Evolutionary conservation across 2,797 vertebrate genomes (phyloP).

Genomic region (Leptatherina wallacei): DNA sequence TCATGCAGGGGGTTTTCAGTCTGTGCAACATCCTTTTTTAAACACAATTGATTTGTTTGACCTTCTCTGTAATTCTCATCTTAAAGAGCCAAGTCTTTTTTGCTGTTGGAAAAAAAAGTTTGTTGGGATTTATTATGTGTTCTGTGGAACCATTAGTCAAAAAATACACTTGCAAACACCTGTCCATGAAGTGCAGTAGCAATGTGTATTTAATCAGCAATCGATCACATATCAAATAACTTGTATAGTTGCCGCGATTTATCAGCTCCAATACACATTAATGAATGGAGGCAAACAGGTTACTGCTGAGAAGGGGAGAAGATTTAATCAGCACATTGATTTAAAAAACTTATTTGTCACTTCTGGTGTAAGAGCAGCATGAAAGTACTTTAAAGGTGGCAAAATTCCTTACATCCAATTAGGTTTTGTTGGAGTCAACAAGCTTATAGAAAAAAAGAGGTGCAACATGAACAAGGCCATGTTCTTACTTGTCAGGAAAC

Average conservation of each 20-base stretch:
- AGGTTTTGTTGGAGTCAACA: not conserved
- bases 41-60: not conserved
- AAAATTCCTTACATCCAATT: slow-evolving; percentile 2
- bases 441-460: not conserved
- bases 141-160: too few species aligned
- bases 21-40: not conserved
- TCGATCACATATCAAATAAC: not conserved
- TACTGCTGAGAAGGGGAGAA: too few species aligned
- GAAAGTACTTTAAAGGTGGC: not conserved
- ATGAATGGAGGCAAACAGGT: too few species aligned
- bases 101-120: too few species aligned
- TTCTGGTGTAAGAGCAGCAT: not conserved
- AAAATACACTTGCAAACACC: not conserved
- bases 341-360: too few species aligned
- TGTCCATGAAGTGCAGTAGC: too few species aligned
- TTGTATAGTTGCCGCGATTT: not conserved
- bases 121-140: too few species aligned
- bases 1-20: not conserved
- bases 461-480: slow-evolving; percentile 7
- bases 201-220: too few species aligned
- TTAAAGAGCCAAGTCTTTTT: not conserved
- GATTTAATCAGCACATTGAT: too few species aligned
- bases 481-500: slow-evolving; percentile 47
- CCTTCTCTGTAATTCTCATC: not conserved
- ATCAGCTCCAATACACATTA: not conserved